Conservation (phyloP, 2,113 vertebrate species). For the Pteropus alecto region DNA sequence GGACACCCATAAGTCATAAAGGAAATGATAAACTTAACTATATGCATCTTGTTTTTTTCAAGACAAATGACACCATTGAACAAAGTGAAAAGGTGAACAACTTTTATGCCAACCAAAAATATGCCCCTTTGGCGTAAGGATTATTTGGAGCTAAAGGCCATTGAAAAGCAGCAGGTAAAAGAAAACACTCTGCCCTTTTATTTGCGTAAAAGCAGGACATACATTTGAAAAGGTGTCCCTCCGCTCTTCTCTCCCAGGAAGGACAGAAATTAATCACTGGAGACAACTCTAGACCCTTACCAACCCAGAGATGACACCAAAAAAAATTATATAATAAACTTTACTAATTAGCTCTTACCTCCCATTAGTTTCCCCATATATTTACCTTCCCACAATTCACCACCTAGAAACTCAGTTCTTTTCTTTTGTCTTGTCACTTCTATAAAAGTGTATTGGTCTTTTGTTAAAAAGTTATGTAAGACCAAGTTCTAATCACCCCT, state of each 20-base stretch:
- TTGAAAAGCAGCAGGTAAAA: background rate
- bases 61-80: background rate
- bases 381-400: background rate
- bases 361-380: background rate
- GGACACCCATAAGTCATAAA: background rate
- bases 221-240: background rate
- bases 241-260: background rate
- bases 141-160: background rate
- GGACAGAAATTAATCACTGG: background rate
- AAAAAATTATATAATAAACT: background rate
- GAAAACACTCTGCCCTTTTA: background rate
- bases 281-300: background rate
- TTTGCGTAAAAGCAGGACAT: background rate
- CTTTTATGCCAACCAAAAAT: background rate
- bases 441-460: background rate
- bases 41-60: background rate
- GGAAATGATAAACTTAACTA: background rate
- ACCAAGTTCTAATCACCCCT: background rate
- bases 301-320: background rate
- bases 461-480: background rate
- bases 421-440: background rate
- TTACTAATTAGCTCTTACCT: background rate
- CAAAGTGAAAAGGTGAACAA: background rate
- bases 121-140: background rate
- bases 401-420: background rate